Percentiles rank a stretch among this genome's conserved stretches.
phyloP scores from a whole-genome alignment of 1,140 invertebrate genomes.

The Orchesella cincta region DNA sequence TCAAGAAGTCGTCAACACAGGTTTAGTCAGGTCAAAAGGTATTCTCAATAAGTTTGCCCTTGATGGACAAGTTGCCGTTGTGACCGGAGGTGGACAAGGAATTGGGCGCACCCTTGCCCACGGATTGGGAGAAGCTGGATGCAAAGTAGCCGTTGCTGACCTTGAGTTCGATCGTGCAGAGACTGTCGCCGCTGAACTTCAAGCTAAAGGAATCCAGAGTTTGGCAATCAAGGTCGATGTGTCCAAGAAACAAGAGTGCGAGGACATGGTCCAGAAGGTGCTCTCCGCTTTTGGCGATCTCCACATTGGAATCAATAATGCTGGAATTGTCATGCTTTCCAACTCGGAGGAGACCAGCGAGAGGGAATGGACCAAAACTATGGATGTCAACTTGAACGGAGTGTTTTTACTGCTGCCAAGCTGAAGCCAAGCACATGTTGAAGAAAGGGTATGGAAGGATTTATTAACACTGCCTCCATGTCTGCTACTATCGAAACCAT shows the following conservation, averaged over 20 bases:
- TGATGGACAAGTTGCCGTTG: slow-evolving; percentile 46
- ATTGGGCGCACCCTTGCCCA: slow-evolving; percentile 45
- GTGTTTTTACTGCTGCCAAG: slow-evolving; percentile 48
- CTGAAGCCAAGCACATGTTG: slow-evolving; percentile 45
- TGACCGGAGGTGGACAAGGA: slow-evolving; percentile 47
- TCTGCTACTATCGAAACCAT: slow-evolving; percentile 44
- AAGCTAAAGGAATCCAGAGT: slow-evolving; percentile 42
- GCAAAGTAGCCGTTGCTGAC: slow-evolving; percentile 47
- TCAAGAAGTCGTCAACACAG: slow-evolving; percentile 28
- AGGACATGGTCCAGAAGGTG: slow-evolving; percentile 47
- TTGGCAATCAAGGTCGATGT: slow-evolving; percentile 49
- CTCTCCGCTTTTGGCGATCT: slow-evolving; percentile 45
- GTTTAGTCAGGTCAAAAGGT: slow-evolving; percentile 30
- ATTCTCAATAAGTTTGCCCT: slow-evolving; percentile 44
- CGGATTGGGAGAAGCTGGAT: slow-evolving; percentile 48
- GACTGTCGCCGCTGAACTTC: slow-evolving; percentile 39
- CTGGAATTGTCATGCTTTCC: slow-evolving; percentile 46
- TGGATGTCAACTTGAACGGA: slow-evolving; percentile 44
- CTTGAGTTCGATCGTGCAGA: slow-evolving; percentile 42
- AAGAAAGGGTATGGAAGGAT: slow-evolving; percentile 39
- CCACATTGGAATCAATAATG: slow-evolving; percentile 50
- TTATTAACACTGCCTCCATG: slow-evolving; percentile 46
- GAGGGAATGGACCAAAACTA: slow-evolving; percentile 39
- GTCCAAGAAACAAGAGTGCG: slow-evolving; percentile 47
- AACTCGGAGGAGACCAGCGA: slow-evolving; percentile 40